Percentiles rank a stretch among this genome's conserved stretches.
Conservation (phyloP, 2,113 vertebrate genomes). For the Forbesichthys agassizii region DNA sequence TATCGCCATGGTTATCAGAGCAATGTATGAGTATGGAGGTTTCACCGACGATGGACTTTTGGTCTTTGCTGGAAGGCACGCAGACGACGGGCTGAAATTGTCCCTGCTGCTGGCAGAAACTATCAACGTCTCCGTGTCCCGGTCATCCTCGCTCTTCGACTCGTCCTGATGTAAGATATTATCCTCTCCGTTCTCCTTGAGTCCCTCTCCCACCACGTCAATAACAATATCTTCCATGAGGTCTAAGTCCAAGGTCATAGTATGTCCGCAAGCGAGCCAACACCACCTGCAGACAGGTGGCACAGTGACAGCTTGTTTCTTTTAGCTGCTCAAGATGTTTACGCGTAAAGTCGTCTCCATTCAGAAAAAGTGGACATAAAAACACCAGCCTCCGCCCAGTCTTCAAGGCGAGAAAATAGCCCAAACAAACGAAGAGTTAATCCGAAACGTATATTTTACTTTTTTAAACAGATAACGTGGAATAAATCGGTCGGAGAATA, state of each 20-base stretch:
- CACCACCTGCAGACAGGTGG: slow-evolving; percentile 70
- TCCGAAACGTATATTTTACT: slow-evolving; percentile 14
- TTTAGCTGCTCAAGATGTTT: slow-evolving; percentile 22
- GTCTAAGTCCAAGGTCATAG: slow-evolving; percentile 80
- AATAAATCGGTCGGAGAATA: slow-evolving; percentile 9
- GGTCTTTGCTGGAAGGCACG: slow-evolving; percentile 39
- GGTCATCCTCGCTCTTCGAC: slow-evolving; percentile 44
- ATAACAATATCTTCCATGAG: slow-evolving; percentile 79
- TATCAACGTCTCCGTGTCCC: slow-evolving; percentile 31
- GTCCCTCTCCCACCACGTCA: slow-evolving; percentile 79
- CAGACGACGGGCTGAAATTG: slow-evolving; percentile 24
- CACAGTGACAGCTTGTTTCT: slow-evolving; percentile 41
- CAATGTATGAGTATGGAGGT: slow-evolving; percentile 82
- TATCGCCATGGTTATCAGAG: slow-evolving; percentile 82
- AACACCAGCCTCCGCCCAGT: slow-evolving; percentile 23
- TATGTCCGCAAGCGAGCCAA: slow-evolving; percentile 48
- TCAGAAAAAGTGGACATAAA: slow-evolving; percentile 25
- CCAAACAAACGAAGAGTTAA: slow-evolving; percentile 14
- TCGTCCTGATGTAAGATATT: slow-evolving; percentile 53
- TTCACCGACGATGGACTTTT: slow-evolving; percentile 75
- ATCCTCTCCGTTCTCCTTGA: slow-evolving; percentile 68
- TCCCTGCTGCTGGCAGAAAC: slow-evolving; percentile 36
- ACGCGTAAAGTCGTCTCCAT: slow-evolving; percentile 48
- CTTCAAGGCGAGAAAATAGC: background rate
- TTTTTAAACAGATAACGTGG: slow-evolving; percentile 13